Conservation (phyloP, 1,140 invertebrate genomes). For the Drosophila baimaii region DNA sequence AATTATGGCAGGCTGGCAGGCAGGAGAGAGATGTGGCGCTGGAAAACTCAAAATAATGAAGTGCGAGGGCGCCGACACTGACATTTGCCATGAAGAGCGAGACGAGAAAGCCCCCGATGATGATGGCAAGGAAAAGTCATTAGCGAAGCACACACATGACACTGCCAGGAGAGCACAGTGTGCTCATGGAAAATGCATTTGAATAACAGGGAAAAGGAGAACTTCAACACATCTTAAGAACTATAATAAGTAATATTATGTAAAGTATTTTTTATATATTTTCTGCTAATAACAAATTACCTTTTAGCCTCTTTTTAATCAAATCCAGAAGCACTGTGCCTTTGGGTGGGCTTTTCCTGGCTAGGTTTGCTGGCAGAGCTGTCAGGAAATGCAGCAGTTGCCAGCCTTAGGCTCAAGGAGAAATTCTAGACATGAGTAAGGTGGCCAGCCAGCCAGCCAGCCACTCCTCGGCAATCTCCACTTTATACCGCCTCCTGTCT, state of each 20-base stretch:
- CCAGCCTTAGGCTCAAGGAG: conserved; percentile 39
- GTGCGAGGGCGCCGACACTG: conserved; percentile 63
- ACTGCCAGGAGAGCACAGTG: conserved; percentile 32
- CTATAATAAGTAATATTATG: not conserved
- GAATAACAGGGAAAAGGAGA: not conserved
- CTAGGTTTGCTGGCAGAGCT: conserved; percentile 38
- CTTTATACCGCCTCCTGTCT: conserved; percentile 4
- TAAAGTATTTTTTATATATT: not conserved
- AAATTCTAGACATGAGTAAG: conserved; percentile 44
- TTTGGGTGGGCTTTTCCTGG: conserved; percentile 47
- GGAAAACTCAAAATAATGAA: conserved; percentile 79
- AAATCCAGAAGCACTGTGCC: conserved; percentile 4
- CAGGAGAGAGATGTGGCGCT: conserved; percentile 20
- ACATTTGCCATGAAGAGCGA: conserved; percentile 37
- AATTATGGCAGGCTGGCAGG: conserved; percentile 45
- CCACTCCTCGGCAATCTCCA: conserved; percentile 26
- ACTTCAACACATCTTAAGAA: not conserved
- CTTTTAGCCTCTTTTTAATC: no score
- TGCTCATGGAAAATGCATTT: not conserved
- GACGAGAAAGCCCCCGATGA: conserved; percentile 21
- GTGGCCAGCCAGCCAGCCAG: conserved; percentile 23
- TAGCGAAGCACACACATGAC: conserved; percentile 59
- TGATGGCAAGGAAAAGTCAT: conserved; percentile 73
- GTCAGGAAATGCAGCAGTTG: conserved; percentile 77
- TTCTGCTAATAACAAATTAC: not conserved